Conservation (phyloP, 2,797 vertebrate species). For the Allobates femoralis region DNA sequence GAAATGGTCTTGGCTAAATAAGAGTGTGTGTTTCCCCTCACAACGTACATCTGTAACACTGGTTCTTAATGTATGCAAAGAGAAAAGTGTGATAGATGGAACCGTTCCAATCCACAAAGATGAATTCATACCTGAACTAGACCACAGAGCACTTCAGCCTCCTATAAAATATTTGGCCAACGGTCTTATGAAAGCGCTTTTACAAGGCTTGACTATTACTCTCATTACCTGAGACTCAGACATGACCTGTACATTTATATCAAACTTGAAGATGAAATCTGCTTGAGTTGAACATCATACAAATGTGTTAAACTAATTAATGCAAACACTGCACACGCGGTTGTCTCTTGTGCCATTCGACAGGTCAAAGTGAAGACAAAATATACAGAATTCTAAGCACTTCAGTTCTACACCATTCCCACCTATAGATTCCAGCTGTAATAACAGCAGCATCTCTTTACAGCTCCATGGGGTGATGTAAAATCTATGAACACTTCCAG, state of each 20-base stretch:
- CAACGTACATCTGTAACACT: constrained; percentile 24
- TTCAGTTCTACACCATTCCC: neutral
- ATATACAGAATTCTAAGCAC: neutral
- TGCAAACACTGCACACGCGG: neutral
- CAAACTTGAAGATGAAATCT: neutral
- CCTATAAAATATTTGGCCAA: constrained; percentile 18
- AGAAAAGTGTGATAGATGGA: constrained; percentile 51
- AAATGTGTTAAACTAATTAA: neutral
- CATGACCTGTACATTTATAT: neutral
- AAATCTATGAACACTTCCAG: constrained; percentile 20
- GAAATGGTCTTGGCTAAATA: constrained; percentile 36
- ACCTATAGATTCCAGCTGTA: constrained; percentile 19
- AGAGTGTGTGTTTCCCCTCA: constrained; percentile 36
- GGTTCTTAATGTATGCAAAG: constrained; percentile 32
- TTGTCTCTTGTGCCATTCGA: neutral
- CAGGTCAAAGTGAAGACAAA: neutral
- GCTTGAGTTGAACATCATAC: neutral
- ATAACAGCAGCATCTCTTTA: constrained; percentile 20
- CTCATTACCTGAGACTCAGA: neutral
- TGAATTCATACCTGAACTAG: constrained; percentile 23
- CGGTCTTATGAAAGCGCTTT: neutral
- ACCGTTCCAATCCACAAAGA: constrained; percentile 24
- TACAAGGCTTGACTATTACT: neutral
- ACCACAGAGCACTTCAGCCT: constrained; percentile 28
- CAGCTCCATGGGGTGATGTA: neutral